phyloP scores from a whole-genome alignment of 2,797 vertebrate genomes.

The Anomalospiza imberbis region DNA sequence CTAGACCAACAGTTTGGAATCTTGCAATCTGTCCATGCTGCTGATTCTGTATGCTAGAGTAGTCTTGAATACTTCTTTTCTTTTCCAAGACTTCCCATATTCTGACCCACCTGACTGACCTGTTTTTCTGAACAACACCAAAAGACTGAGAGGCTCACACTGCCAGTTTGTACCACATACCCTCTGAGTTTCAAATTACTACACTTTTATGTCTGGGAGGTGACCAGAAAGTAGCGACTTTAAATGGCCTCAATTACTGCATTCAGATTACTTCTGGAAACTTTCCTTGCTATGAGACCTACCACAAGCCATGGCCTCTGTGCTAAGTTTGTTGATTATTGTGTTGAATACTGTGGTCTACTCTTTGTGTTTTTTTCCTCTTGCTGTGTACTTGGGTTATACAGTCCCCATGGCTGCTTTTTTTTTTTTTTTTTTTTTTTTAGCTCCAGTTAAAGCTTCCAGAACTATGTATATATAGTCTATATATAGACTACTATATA shows the following conservation, averaged over 20 bases:
- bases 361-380: fast-evolving
- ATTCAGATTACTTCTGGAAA: neutral
- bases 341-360: neutral
- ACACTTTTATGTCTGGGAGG: neutral
- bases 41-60: neutral
- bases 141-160: neutral
- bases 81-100: neutral
- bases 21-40: neutral
- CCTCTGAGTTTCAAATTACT: neutral
- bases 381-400: neutral
- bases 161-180: neutral
- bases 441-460: neutral
- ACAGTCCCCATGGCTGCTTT: neutral
- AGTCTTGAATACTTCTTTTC: neutral
- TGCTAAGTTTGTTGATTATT: neutral
- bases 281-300: neutral
- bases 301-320: neutral
- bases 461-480: neutral
- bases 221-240: neutral
- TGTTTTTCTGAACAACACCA: neutral
- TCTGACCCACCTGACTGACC: neutral
- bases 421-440: neutral
- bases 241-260: neutral
- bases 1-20: neutral
- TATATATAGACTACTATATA: no score